Base-by-base conservation (phyloP, 1,140 invertebrate species). In the Physella acuta region DNA sequence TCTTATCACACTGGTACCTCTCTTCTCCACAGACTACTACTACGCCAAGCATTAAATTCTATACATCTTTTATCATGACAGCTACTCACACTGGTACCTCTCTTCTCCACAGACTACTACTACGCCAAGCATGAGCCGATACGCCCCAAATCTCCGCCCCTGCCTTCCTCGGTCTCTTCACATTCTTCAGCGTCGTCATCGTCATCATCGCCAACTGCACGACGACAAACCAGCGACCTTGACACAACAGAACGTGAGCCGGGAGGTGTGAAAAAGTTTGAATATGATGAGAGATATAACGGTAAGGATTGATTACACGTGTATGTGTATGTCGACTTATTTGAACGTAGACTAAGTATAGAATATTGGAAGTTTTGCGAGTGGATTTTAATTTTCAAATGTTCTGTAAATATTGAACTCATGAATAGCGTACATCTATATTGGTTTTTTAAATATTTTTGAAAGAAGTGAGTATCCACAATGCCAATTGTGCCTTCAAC, bases 71-170 rank as follows among this genome's bases (percentile, higher is more conserved):
- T n/a, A n/a, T n/a, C n/a, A n/a, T n/a, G n/a, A n/a, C n/a, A n/a
- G n/a, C n/a, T n/a, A n/a, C n/a, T n/a, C n/a, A n/a, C n/a, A n/a
- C n/a, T n/a, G n/a, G n/a, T n/a, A n/a, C n/a, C n/a, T n/a, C n/a
- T 62, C 20, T 36, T 4, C 26, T 62, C 2, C 37, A 24, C 39
- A 51, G 39, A 64, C n/a, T 64, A 64, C n/a, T 64, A 64, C 31
- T 64, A 64, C 49, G 14, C 39, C 30, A 51, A 64, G 28, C 49
- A 64, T 3, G 39, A 64, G 26, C 31, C 44, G 17, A 26, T 30
- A n/a, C 39, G 39, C 11, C 44, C 62, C 11, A 39, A 26, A 30
- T 31, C 37, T 26, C 62, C 49, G 0, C 30, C 62, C 2, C 2
- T 34, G 28, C n/a, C n/a, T n/a, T n/a, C 62, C 30, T 64, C 62